Conservation (phyloP, 2,888 invertebrate genomes). For the Cantharis rustica region DNA sequence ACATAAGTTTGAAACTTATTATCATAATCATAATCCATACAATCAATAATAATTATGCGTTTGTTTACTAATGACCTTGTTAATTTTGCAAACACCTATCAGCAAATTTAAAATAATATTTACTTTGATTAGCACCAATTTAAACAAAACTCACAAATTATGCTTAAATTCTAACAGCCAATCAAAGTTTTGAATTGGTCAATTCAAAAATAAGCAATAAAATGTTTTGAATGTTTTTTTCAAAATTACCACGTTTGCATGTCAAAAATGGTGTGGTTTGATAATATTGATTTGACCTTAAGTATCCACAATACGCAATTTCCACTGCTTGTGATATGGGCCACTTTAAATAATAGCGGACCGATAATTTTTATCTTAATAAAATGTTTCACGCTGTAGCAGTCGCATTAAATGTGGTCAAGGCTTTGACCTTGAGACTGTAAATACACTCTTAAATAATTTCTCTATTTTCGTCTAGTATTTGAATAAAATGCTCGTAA, state of each 20-base stretch:
- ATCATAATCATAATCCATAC: not conserved
- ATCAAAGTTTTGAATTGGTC: not conserved
- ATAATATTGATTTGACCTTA: not conserved
- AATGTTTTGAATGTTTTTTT: too few relatives aligned
- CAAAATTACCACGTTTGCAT: not conserved
- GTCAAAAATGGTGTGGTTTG: not conserved
- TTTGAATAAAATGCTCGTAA: not conserved
- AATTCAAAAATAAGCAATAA: too few relatives aligned
- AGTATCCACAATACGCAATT: not conserved
- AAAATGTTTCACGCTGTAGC: not conserved
- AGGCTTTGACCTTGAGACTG: not conserved
- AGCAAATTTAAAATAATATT: not conserved
- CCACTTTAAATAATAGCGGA: not conserved
- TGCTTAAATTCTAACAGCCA: not conserved
- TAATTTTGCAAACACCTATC: not conserved
- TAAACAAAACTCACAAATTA: not conserved
- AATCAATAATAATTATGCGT: not conserved
- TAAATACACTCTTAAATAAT: not conserved
- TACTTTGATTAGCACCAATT: not conserved
- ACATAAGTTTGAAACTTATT: conserved; percentile 10
- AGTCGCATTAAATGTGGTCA: not conserved
- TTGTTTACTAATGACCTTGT: not conserved
- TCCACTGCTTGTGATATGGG: not conserved
- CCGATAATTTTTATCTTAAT: not conserved
- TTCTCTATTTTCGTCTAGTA: not conserved